Evolutionary conservation across 2,113 vertebrate species (phyloP).

Genomic region (Ariopsis seemanni): DNA sequence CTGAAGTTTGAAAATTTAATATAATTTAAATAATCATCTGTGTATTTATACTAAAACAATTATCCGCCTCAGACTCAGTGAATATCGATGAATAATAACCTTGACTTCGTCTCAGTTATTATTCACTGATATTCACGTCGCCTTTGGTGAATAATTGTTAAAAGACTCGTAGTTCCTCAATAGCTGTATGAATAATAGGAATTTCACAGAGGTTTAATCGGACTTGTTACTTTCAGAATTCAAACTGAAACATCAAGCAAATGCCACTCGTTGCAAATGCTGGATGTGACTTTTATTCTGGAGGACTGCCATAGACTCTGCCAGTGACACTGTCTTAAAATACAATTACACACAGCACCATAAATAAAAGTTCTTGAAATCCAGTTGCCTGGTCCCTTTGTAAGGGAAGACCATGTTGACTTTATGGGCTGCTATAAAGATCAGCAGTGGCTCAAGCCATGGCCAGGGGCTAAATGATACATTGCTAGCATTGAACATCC

Average conservation of each 20-base stretch:
- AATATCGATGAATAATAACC: too few species aligned
- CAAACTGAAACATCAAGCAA: neutral
- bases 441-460: neutral
- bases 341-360: neutral
- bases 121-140: too few species aligned
- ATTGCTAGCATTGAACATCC: neutral
- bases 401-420: neutral
- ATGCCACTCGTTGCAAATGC: neutral
- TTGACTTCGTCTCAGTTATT: too few species aligned
- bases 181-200: neutral
- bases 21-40: too few species aligned
- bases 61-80: too few species aligned
- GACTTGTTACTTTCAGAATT: neutral
- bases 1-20: too few species aligned
- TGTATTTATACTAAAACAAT: too few species aligned
- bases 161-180: neutral
- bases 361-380: neutral
- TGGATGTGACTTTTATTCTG: neutral
- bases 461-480: neutral
- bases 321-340: neutral
- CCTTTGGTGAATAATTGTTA: too few species aligned
- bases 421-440: neutral
- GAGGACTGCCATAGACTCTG: neutral
- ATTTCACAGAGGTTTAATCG: neutral
- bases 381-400: neutral